Conservation (phyloP, 1,140 invertebrate species). For the Helicorthomorpha holstii region DNA sequence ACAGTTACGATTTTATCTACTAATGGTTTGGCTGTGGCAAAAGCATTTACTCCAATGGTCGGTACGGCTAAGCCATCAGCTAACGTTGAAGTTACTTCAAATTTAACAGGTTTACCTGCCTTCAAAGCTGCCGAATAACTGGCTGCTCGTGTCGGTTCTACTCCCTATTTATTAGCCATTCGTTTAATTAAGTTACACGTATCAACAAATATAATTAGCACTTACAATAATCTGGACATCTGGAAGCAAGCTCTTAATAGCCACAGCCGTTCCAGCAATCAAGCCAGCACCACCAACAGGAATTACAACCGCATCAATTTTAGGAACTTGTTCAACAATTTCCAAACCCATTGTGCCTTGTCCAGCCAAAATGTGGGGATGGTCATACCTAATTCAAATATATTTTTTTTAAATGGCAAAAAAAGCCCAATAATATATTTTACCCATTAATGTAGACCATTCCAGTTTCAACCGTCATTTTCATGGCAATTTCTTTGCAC, state of each 20-base stretch:
- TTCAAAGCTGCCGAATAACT: constrained; percentile 61
- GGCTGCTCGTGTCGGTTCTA: constrained; percentile 75
- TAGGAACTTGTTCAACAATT: constrained; percentile 64
- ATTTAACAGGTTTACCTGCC: constrained; percentile 45
- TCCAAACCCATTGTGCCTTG: constrained; percentile 85
- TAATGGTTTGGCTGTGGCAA: constrained; percentile 49
- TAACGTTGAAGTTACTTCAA: constrained; percentile 52
- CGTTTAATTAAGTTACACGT: not conserved
- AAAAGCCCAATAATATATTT: not conserved
- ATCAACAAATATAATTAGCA: not conserved
- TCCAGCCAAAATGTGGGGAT: constrained; percentile 81
- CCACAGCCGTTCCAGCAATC: constrained; percentile 69
- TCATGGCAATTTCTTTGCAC: constrained; percentile 58
- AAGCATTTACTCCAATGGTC: constrained; percentile 73
- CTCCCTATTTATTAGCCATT: constrained; percentile 41
- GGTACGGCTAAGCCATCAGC: constrained; percentile 86
- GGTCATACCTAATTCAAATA: constrained; percentile 71
- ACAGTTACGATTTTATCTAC: constrained; percentile 64
- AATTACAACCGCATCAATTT: constrained; percentile 57
- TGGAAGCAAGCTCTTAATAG: constrained; percentile 67
- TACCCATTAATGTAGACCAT: constrained; percentile 73
- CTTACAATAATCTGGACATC: constrained; percentile 42
- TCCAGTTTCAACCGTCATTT: constrained; percentile 46
- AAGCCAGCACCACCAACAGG: constrained; percentile 80
- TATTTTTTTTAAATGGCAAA: too few relatives aligned